A percentile compares a stretch with the other conserved stretches of the same genome.
Conservation (phyloP, 2,113 vertebrate genomes). For the Furnarius figulus region DNA sequence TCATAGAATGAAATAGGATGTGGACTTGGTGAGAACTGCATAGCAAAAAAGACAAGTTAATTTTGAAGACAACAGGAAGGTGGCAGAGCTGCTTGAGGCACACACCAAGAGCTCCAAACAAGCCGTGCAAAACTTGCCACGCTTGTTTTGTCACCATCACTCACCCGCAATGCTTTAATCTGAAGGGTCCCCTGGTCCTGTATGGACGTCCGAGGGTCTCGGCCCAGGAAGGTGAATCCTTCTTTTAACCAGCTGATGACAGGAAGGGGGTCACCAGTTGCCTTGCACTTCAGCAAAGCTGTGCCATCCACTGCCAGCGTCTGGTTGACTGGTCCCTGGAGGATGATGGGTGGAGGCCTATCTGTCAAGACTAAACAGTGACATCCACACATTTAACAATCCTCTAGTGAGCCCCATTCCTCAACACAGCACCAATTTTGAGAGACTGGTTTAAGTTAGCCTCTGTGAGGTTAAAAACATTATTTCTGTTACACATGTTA, state of each 20-base stretch:
- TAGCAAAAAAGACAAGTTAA: background rate
- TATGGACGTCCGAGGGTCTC: slow-evolving; percentile 89
- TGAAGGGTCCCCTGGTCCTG: slow-evolving; percentile 92
- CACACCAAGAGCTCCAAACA: background rate
- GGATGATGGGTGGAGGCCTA: slow-evolving; percentile 95
- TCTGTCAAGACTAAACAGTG: slow-evolving; percentile 88
- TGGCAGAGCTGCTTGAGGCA: background rate
- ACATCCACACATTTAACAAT: background rate
- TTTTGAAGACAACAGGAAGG: background rate
- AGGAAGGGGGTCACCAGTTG: slow-evolving; percentile 92
- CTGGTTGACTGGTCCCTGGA: slow-evolving; percentile 95
- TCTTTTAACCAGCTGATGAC: slow-evolving; percentile 97
- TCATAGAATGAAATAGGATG: background rate
- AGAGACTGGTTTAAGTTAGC: background rate
- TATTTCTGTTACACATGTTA: background rate
- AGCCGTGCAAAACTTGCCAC: rapidly evolving
- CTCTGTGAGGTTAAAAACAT: background rate
- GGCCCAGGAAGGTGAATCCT: slow-evolving; percentile 90
- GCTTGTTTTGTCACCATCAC: background rate
- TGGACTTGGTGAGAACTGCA: background rate
- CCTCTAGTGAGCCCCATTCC: background rate
- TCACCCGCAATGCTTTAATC: slow-evolving; percentile 90
- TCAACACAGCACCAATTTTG: background rate
- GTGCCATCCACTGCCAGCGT: slow-evolving; percentile 89
- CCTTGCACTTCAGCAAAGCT: slow-evolving; percentile 93